These are phyloP conservation scores for Phalanger gymnotis DNA, from an alignment of 2,797 vertebrate genomes.

Conservation along the genomic window DNA sequence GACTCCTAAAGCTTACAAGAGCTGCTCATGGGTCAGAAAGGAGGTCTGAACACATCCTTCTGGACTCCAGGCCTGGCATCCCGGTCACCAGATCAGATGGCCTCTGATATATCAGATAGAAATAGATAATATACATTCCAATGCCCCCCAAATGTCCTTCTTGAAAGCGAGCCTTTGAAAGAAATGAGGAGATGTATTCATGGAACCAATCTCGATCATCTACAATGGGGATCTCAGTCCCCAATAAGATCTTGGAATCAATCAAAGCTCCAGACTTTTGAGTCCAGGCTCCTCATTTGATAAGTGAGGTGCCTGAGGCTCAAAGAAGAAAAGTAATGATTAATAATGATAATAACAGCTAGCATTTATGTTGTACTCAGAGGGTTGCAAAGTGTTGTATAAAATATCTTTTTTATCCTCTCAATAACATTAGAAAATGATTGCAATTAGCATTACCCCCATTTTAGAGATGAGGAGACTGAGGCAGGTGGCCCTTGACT, in stretches of 20 bases:
- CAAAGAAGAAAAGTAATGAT: background rate
- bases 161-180: background rate
- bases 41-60: background rate
- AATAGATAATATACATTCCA: background rate
- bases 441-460: background rate
- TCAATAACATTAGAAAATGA: background rate
- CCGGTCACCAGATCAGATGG: background rate
- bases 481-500: accelerated
- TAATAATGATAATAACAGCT: background rate
- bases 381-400: background rate
- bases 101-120: background rate
- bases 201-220: background rate
- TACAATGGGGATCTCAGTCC: background rate
- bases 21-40: background rate
- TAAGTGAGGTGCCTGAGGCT: background rate
- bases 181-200: background rate
- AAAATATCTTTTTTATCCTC: background rate
- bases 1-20: background rate
- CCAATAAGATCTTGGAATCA: background rate
- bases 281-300: background rate
- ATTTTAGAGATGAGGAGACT: background rate
- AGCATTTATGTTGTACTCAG: background rate
- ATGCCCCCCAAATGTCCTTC: background rate
- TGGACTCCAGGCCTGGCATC: background rate
- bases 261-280: background rate